Percentiles rank a stretch among this genome's conserved stretches.
Evolutionary conservation across 1,140 invertebrate genomes (phyloP).

Genomic region (Drosophila dunni): DNA sequence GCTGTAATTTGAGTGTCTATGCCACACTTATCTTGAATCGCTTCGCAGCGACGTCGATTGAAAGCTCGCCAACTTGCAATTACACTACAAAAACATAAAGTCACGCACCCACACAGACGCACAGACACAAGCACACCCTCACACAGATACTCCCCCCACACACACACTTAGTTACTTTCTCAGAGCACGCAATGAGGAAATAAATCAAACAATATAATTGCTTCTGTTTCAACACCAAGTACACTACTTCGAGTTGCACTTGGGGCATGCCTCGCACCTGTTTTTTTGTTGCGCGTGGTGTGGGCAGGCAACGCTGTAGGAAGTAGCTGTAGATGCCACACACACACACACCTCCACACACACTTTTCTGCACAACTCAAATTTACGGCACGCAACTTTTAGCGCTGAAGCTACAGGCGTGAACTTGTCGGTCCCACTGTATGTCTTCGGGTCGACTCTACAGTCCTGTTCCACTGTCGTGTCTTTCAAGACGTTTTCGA

Average conservation of each 20-base stretch:
- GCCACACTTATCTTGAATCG: slow-evolving; percentile 63
- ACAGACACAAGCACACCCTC: slow-evolving; percentile 31
- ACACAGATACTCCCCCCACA: slow-evolving; percentile 26
- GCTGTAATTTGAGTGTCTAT: slow-evolving; percentile 76
- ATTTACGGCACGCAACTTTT: slow-evolving; percentile 76
- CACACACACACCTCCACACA: too few species aligned
- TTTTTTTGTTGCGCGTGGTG: not conserved
- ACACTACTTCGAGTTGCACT: slow-evolving; percentile 49
- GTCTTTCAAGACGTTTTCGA: slow-evolving; percentile 58
- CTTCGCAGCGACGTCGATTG: slow-evolving; percentile 34
- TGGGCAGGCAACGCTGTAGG: too few species aligned
- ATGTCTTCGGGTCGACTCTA: slow-evolving; percentile 24
- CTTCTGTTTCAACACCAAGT: slow-evolving; percentile 70
- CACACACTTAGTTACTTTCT: slow-evolving; percentile 21
- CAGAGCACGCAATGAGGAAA: slow-evolving; percentile 73
- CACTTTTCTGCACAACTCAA: slow-evolving; percentile 57
- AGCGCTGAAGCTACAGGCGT: slow-evolving; percentile 54
- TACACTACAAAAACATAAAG: slow-evolving; percentile 52
- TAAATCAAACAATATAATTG: slow-evolving; percentile 81
- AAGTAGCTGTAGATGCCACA: too few species aligned
- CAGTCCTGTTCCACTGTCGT: not conserved
- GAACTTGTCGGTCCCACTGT: slow-evolving; percentile 46
- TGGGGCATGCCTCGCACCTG: slow-evolving; percentile 63
- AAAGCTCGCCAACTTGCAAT: slow-evolving; percentile 70
- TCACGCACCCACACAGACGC: slow-evolving; percentile 42